These are phyloP conservation scores for Caenorhabditis sp. DNA, from an alignment of 2,888 invertebrate species.

Conservation along the genomic window DNA sequence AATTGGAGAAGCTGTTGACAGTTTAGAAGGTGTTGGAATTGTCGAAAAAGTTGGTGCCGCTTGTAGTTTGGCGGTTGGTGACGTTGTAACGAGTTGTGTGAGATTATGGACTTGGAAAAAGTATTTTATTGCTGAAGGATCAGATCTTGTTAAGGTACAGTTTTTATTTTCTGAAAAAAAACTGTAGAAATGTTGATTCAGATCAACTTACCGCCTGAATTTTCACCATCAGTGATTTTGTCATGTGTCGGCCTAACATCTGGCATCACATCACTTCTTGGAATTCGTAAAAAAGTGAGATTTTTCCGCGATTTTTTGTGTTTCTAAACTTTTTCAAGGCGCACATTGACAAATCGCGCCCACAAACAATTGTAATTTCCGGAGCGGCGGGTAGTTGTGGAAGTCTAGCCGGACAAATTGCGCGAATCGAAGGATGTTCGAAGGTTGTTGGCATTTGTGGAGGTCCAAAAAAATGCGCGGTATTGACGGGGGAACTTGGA, in stretches of 20 bases:
- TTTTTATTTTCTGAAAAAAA: constrained; percentile 4
- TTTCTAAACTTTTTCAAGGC: constrained; percentile 58
- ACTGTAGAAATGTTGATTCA: constrained; percentile 8
- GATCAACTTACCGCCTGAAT: constrained; percentile 50
- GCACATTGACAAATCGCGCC: constrained; percentile 64
- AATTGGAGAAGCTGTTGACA: constrained; percentile 68
- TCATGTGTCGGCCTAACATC: constrained; percentile 66
- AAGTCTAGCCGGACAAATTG: constrained; percentile 70
- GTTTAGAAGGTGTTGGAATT: constrained; percentile 71
- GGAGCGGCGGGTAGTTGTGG: constrained; percentile 73
- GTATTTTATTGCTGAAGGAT: constrained; percentile 40
- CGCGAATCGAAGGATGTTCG: constrained; percentile 67
- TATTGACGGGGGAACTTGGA: constrained; percentile 59
- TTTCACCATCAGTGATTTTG: constrained; percentile 57
- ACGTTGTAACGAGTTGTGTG: constrained; percentile 44
- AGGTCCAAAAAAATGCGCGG: constrained; percentile 70
- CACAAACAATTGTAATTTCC: constrained; percentile 71
- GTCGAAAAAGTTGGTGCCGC: constrained; percentile 34
- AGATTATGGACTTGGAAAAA: constrained; percentile 50
- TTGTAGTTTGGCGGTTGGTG: constrained; percentile 32
- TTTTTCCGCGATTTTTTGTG: not conserved
- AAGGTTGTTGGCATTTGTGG: constrained; percentile 72
- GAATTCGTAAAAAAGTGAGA: constrained; percentile 50
- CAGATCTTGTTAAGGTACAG: constrained; percentile 53
- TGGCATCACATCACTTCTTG: constrained; percentile 71